A percentile compares a stretch with the other conserved stretches of the same genome.
Evolutionary conservation across 1,140 invertebrate species (phyloP).

Genomic region (Drosophila neocordata): DNA sequence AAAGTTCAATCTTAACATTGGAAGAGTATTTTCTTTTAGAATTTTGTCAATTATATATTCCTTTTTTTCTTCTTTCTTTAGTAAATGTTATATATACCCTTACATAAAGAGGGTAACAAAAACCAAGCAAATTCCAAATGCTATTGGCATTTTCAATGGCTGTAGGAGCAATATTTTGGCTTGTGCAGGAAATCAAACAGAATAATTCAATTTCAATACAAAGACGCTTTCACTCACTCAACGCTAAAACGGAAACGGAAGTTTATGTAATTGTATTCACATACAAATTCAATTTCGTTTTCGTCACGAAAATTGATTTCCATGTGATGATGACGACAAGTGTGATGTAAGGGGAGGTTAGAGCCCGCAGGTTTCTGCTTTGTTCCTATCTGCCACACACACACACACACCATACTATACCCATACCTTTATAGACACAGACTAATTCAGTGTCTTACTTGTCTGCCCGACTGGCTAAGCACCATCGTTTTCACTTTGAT

Average conservation of each 20-base stretch:
- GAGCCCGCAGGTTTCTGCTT: conserved; percentile 39
- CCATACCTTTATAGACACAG: background rate
- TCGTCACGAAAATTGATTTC: conserved; percentile 73
- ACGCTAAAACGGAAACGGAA: conserved; percentile 66
- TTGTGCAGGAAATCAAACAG: conserved; percentile 79
- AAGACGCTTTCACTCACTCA: conserved; percentile 54
- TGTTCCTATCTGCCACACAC: background rate
- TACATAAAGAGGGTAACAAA: background rate
- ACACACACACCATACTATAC: background rate
- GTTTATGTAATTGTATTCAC: conserved; percentile 79
- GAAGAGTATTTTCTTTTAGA: no score
- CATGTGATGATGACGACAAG: conserved; percentile 37
- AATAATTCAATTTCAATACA: conserved; percentile 81
- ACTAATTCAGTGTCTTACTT: conserved; percentile 38
- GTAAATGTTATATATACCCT: no score
- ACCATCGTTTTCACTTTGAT: conserved; percentile 39
- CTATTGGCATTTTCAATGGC: conserved; percentile 20
- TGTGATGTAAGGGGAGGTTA: background rate
- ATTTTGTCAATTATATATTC: no score
- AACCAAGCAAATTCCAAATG: conserved; percentile 17
- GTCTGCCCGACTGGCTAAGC: conserved; percentile 33
- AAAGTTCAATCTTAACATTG: no score
- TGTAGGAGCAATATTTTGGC: conserved; percentile 70
- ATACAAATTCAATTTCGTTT: conserved; percentile 79
- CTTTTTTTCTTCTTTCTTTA: no score